These are phyloP conservation scores for Caloenas nicobarica DNA, from an alignment of 2,113 vertebrate genomes.

Conservation along the genomic window DNA sequence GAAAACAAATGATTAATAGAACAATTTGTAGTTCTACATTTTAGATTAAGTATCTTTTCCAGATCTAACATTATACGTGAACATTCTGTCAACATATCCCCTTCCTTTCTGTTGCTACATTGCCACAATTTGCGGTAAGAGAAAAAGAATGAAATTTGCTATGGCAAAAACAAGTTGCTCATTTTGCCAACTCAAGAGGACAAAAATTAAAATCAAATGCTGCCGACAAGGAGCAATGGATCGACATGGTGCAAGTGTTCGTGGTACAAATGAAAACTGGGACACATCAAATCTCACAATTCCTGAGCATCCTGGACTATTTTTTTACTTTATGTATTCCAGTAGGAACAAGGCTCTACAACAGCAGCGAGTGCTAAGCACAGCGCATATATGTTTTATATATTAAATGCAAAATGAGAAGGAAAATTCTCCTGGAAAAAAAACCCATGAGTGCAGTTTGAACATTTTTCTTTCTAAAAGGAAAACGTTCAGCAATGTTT, in stretches of 20 bases:
- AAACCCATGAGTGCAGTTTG: not conserved
- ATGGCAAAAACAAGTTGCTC: not conserved
- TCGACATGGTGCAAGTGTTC: not conserved
- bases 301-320: not conserved
- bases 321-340: slow-evolving; percentile 4
- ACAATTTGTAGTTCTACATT: not conserved
- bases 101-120: not conserved
- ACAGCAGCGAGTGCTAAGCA: not conserved
- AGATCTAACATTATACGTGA: not conserved
- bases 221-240: not conserved
- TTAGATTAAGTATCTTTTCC: not conserved
- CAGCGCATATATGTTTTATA: slow-evolving; percentile 13
- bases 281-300: not conserved
- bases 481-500: not conserved
- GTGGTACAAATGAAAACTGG: not conserved
- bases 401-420: slow-evolving; percentile 26
- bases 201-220: not conserved
- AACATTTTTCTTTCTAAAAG: not conserved
- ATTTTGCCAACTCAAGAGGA: not conserved
- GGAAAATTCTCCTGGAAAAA: not conserved
- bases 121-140: not conserved
- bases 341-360: not conserved
- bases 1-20: not conserved
- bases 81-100: not conserved
- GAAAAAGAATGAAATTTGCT: not conserved